Conservation (phyloP, 1,140 invertebrate genomes). For the Brachionus rotundiformis region DNA sequence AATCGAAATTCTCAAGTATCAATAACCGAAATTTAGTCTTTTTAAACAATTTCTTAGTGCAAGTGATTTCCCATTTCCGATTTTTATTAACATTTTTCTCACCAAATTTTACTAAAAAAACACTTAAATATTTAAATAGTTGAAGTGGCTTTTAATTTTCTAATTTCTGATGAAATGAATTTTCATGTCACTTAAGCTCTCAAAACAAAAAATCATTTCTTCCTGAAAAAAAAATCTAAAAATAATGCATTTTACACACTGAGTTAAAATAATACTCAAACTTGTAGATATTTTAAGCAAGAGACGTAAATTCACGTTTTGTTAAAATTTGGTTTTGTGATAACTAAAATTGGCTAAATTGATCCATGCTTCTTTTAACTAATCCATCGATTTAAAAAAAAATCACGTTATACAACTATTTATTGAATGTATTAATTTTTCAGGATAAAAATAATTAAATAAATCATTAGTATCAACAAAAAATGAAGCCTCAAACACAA, state of each 20-base stretch:
- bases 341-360: too few relatives aligned
- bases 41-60: background rate
- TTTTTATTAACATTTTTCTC: background rate
- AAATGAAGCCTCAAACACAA: too few relatives aligned
- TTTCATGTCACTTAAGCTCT: background rate
- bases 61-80: slow-evolving; percentile 16
- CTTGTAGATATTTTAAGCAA: background rate
- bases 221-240: background rate
- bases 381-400: too few relatives aligned
- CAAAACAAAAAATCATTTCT: background rate
- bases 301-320: too few relatives aligned
- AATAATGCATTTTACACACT: background rate
- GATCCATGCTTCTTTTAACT: too few relatives aligned
- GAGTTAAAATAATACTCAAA: background rate
- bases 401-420: too few relatives aligned
- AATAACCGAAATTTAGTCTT: background rate
- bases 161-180: background rate
- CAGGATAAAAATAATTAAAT: too few relatives aligned
- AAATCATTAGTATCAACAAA: too few relatives aligned
- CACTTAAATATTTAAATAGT: slow-evolving; percentile 3
- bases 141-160: slow-evolving; percentile 8
- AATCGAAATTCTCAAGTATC: slow-evolving; percentile 31
- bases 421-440: too few relatives aligned
- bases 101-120: background rate
- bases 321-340: background rate